A percentile compares a stretch with the other conserved stretches of the same genome.
Conservation (phyloP, 2,888 invertebrate genomes). For the Beris chalybata region DNA sequence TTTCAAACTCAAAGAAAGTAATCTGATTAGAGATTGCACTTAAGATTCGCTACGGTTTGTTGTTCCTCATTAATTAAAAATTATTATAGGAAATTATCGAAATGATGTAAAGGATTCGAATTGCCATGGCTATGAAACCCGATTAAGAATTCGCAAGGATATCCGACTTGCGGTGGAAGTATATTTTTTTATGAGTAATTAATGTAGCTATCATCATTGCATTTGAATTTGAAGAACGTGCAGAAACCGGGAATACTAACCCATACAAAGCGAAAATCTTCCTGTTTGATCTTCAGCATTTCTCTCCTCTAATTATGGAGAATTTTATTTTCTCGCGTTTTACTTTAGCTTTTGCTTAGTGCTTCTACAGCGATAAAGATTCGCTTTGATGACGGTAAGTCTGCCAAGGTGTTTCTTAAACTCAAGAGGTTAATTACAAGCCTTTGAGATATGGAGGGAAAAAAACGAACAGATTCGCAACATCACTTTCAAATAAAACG, state of each 20-base stretch:
- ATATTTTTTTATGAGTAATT: conserved; percentile 7
- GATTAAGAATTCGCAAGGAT: no score
- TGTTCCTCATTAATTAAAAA: no score
- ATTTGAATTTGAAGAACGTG: background rate
- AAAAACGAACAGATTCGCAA: conserved; percentile 9
- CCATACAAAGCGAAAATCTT: background rate
- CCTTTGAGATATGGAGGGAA: conserved; percentile 17
- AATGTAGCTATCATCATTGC: conserved; percentile 4
- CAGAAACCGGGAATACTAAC: background rate
- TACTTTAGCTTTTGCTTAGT: background rate
- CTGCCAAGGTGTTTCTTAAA: conserved; percentile 26
- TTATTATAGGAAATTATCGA: no score
- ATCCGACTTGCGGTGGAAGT: no score
- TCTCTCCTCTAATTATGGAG: conserved; percentile 24
- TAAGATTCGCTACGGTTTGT: no score
- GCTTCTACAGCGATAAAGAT: conserved; percentile 15
- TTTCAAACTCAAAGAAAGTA: no score
- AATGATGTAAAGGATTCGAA: no score
- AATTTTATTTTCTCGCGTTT: conserved; percentile 4
- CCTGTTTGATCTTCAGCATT: conserved; percentile 21
- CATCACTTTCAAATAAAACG: conserved; percentile 6
- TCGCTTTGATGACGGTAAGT: conserved; percentile 24
- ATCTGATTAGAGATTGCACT: no score
- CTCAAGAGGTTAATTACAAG: conserved; percentile 31
- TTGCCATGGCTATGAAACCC: no score